Percentiles rank a stretch among this genome's conserved stretches.
These are phyloP conservation scores for Dilophus febrilis DNA, from an alignment of 2,888 invertebrate genomes.

Conservation along the genomic window DNA sequence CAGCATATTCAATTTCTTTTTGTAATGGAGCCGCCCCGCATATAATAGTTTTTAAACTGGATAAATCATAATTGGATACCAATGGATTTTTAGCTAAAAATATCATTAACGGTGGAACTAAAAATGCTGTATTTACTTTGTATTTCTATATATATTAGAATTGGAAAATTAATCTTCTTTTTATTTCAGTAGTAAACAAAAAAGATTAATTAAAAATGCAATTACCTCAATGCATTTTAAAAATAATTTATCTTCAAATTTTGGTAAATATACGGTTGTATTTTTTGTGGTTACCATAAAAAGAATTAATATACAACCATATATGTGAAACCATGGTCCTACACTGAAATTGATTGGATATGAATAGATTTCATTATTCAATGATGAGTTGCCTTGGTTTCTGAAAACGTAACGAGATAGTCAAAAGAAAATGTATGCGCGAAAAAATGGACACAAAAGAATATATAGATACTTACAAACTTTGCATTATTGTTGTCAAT, in stretches of 20 bases:
- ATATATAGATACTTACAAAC: too few species aligned
- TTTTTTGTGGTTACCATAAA: constrained; percentile 38
- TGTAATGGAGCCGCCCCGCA: constrained; percentile 74
- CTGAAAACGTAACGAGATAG: too few species aligned
- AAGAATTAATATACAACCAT: constrained; percentile 51
- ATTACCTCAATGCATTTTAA: constrained; percentile 28
- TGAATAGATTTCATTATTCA: too few species aligned
- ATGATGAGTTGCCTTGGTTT: too few species aligned
- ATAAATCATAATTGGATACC: constrained; percentile 57
- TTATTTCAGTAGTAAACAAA: too few species aligned
- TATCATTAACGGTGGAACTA: constrained; percentile 73
- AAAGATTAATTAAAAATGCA: too few species aligned
- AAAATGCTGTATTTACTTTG: constrained; percentile 44
- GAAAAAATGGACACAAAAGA: too few species aligned
- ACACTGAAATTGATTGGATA: constrained; percentile 34
- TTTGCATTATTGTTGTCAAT: constrained; percentile 16
- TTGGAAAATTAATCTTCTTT: too few species aligned
- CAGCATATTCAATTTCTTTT: constrained; percentile 44
- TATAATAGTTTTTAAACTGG: constrained; percentile 48
- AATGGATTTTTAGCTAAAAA: constrained; percentile 69
- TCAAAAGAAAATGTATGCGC: too few species aligned
- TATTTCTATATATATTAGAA: constrained; percentile 17
- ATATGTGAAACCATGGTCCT: constrained; percentile 72
- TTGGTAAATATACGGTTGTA: constrained; percentile 37
- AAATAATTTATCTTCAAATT: constrained; percentile 59